Evolutionary conservation across 2,888 invertebrate species (phyloP), one percentile per base, ranked within the genome.

Genomic region (Altica lythri): DNA sequence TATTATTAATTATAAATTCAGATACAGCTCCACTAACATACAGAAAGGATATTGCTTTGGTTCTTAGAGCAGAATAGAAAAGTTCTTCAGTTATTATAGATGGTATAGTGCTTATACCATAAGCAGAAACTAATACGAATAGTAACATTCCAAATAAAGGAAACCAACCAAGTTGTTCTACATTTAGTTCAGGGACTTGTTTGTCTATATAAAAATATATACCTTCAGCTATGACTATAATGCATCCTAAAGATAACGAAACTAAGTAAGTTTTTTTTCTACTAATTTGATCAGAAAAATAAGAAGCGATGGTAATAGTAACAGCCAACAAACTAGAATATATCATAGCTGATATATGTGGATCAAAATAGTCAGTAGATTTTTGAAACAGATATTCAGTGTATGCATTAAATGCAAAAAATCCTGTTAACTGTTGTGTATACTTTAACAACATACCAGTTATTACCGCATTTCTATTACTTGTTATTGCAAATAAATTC

Each of bases 321-420:
- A 61, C 1, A 6, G 25, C 27, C n/a, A 12, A n/a, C 5, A 45
- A 10, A 6, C 18, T 30, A 6, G 25, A 13, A 9, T 10, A 67
- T 2, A 72, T 66, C 12, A 72, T 71, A 1, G 72, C 60, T 1
- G 71, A 68, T 3, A 60, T 52, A 43, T 62, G 66, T 4, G 72
- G 64, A 4, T 67, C 65, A 3, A 75, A 51, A 37, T 65, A 59
- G n/a, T 70, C 70, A 25, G 71, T 72, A 10, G 72, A 65, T 62
- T 69, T 65, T 35, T 66, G 58, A 48, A 75, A 75, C 30, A 75
- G 69, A 22, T 63, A 65, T 42, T 72, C 69, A 1, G 68, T 66
- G 38, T 72, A 71, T 1, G 65, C 59, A 2, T 57, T 53, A 53
- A 74, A 70, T 1, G 66, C 60, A 2, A 62, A 54, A 14, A 68